Conservation (phyloP, 2,113 vertebrate genomes). For the Xerus inauris region DNA sequence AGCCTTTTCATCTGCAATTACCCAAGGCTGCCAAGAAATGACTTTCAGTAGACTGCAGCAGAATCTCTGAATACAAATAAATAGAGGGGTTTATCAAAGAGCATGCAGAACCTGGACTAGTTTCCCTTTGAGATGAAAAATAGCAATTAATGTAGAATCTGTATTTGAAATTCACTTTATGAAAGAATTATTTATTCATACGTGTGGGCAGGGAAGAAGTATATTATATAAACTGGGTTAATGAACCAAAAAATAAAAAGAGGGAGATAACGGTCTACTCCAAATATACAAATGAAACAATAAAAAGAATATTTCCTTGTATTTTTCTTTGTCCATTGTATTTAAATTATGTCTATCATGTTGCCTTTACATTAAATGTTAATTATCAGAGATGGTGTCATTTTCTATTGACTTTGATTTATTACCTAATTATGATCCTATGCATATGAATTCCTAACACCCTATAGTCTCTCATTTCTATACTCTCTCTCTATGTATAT, state of each 20-base stretch:
- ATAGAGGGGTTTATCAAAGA: constrained; percentile 60
- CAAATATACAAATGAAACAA: constrained; percentile 16
- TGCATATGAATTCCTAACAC: background rate
- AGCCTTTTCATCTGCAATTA: constrained; percentile 70
- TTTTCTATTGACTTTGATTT: background rate
- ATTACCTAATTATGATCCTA: background rate
- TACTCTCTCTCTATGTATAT: too few relatives aligned
- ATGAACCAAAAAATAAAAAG: background rate
- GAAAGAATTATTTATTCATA: background rate
- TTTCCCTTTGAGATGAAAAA: constrained; percentile 51
- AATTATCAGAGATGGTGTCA: background rate
- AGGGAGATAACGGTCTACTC: background rate
- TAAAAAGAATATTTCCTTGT: background rate
- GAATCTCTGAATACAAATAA: constrained; percentile 65
- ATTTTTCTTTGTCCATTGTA: background rate
- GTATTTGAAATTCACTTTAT: background rate
- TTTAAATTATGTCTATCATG: background rate
- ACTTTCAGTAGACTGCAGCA: constrained; percentile 49
- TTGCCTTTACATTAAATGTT: background rate
- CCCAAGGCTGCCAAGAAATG: constrained; percentile 57
- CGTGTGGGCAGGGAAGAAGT: background rate
- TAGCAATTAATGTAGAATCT: background rate
- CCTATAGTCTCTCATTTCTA: background rate
- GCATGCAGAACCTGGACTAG: constrained; percentile 48
- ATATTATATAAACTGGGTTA: background rate